Conservation (phyloP, 1,140 invertebrate genomes). For the Lamellibrachia luymesi region DNA sequence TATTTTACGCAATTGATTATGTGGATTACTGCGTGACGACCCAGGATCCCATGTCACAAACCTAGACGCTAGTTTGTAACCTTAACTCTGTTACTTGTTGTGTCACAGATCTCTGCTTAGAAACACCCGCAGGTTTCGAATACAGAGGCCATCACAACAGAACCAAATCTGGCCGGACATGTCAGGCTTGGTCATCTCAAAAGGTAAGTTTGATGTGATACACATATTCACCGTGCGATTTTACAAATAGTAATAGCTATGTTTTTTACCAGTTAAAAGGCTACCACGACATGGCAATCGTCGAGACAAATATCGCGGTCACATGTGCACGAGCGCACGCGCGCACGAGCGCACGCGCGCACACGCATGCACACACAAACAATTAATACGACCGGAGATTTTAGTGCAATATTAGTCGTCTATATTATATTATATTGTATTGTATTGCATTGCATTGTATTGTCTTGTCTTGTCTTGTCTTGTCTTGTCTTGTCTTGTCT, state of each 20-base stretch:
- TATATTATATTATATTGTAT: not conserved
- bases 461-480: not conserved
- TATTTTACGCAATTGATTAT: no score
- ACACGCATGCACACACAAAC: slow-evolving; percentile 8
- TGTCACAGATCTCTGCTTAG: not conserved
- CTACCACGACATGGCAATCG: no score
- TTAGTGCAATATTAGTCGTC: no score
- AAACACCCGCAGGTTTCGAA: not conserved
- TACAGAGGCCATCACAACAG: not conserved
- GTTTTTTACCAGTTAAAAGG: no score
- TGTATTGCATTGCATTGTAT: not conserved
- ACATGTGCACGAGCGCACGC: no score
- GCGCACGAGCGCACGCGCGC: not conserved
- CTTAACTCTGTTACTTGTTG: no score
- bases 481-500: slow-evolving; percentile 6
- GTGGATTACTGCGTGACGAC: no score
- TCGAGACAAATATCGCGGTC: no score
- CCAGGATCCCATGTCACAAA: no score
- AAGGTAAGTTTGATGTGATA: not conserved
- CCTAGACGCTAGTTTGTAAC: no score
- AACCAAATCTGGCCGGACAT: not conserved
- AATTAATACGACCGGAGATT: no score
- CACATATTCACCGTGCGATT: not conserved
- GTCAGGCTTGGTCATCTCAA: not conserved
- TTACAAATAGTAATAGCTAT: not conserved